Percentiles rank a stretch among this genome's conserved stretches.
These are phyloP conservation scores for Drosophila kohkoa DNA, from an alignment of 1,140 invertebrate genomes.

Conservation along the genomic window DNA sequence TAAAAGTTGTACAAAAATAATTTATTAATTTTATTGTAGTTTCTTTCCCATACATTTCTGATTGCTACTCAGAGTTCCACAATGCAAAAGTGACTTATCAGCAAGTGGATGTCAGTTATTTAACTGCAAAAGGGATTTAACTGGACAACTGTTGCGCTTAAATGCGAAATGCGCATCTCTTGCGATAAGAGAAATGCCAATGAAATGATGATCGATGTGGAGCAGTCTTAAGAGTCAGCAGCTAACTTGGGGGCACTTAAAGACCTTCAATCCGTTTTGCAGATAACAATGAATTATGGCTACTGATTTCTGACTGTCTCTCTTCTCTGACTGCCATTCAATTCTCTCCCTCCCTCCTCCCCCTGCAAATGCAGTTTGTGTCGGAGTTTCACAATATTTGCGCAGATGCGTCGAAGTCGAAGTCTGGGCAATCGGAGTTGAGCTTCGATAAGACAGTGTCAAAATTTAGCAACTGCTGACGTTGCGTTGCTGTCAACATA, in stretches of 20 bases:
- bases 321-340: background rate
- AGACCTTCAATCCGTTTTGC: constrained; percentile 28
- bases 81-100: background rate
- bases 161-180: constrained; percentile 14
- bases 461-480: constrained; percentile 75
- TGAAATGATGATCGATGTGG: constrained; percentile 70
- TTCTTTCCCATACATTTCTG: too few species aligned
- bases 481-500: constrained; percentile 74
- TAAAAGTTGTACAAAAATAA: too few species aligned
- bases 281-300: constrained; percentile 73
- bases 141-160: constrained; percentile 8
- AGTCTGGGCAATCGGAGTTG: constrained; percentile 24
- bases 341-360: background rate
- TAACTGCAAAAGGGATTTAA: constrained; percentile 2
- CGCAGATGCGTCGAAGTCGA: constrained; percentile 35
- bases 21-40: too few species aligned
- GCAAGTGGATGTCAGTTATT: background rate
- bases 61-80: too few species aligned
- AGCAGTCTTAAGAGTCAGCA: constrained; percentile 26
- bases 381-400: constrained; percentile 63
- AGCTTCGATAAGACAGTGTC: constrained; percentile 72
- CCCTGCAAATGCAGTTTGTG: constrained; percentile 11
- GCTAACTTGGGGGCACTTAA: constrained; percentile 52
- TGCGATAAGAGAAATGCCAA: constrained; percentile 33
- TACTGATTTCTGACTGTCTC: constrained; percentile 8